phyloP scores from a whole-genome alignment of 92 coral and sea anemone genomes.

The Porites rus region DNA sequence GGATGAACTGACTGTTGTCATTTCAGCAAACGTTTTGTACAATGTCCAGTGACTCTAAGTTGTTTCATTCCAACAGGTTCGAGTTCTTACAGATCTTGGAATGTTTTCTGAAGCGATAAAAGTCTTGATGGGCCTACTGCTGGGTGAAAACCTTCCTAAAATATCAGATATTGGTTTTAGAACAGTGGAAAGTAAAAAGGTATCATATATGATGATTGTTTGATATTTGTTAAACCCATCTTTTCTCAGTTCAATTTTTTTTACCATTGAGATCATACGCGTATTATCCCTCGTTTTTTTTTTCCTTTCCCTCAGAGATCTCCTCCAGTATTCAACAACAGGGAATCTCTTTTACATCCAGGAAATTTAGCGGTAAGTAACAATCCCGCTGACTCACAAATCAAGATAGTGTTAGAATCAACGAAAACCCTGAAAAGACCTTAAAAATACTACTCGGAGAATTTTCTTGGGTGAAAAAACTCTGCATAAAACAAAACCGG shows the following conservation, averaged over 20 bases:
- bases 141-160: slow-evolving; percentile 81
- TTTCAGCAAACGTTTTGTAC: neutral
- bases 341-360: slow-evolving; percentile 29
- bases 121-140: slow-evolving; percentile 58
- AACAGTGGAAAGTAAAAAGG: slow-evolving; percentile 52
- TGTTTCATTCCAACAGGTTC: slow-evolving; percentile 45
- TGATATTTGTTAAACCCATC: neutral
- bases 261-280: neutral
- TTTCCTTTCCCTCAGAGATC: slow-evolving; percentile 2
- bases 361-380: slow-evolving; percentile 60
- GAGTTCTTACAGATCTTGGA: slow-evolving; percentile 82
- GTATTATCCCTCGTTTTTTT: too few species aligned
- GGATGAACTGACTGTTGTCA: neutral
- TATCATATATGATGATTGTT: neutral
- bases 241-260: neutral
- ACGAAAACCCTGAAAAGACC: too few species aligned
- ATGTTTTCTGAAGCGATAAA: slow-evolving; percentile 72
- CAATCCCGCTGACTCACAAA: neutral
- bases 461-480: too few species aligned
- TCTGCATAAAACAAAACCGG: too few species aligned
- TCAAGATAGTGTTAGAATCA: too few species aligned
- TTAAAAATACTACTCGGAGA: too few species aligned
- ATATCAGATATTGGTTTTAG: slow-evolving; percentile 55
- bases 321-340: slow-evolving; percentile 51
- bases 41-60: neutral